A percentile compares a stretch with the other conserved stretches of the same genome.
These are phyloP conservation scores for Scalopus aquaticus DNA, from an alignment of 2,113 vertebrate genomes.

Conservation along the genomic window DNA sequence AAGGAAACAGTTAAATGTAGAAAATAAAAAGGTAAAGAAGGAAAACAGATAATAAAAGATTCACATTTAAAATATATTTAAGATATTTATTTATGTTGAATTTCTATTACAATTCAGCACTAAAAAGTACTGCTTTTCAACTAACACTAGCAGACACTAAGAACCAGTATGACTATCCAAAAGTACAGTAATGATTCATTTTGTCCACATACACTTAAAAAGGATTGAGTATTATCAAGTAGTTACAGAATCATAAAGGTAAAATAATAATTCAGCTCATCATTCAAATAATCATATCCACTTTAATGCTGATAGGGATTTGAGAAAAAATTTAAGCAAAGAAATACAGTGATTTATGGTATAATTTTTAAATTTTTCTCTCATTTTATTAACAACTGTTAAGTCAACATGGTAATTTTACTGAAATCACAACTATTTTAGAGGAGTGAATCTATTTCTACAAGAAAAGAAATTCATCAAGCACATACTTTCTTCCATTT, in stretches of 20 bases:
- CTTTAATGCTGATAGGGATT: not conserved
- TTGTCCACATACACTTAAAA: not conserved
- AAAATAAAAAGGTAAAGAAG: not conserved
- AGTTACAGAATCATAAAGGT: not conserved
- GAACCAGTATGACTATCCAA: not conserved
- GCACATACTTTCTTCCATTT: not conserved
- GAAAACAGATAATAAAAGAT: not conserved
- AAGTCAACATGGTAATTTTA: not conserved
- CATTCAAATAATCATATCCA: not conserved
- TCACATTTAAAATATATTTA: constrained; percentile 4
- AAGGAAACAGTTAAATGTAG: not conserved
- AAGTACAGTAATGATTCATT: not conserved
- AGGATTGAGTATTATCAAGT: not conserved
- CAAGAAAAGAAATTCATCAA: constrained; percentile 14
- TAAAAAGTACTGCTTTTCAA: not conserved
- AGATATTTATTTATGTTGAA: not conserved
- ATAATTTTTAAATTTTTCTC: not conserved
- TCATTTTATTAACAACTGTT: not conserved
- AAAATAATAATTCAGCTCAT: constrained; percentile 17
- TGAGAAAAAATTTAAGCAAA: constrained; percentile 7
- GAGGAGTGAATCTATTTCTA: not conserved
- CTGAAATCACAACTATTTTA: not conserved
- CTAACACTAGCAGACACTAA: not conserved
- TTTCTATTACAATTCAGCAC: not conserved
- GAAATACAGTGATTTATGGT: not conserved